Evolutionary conservation across 2,113 vertebrate genomes (phyloP).

Genomic region (Salminus brasiliensis): DNA sequence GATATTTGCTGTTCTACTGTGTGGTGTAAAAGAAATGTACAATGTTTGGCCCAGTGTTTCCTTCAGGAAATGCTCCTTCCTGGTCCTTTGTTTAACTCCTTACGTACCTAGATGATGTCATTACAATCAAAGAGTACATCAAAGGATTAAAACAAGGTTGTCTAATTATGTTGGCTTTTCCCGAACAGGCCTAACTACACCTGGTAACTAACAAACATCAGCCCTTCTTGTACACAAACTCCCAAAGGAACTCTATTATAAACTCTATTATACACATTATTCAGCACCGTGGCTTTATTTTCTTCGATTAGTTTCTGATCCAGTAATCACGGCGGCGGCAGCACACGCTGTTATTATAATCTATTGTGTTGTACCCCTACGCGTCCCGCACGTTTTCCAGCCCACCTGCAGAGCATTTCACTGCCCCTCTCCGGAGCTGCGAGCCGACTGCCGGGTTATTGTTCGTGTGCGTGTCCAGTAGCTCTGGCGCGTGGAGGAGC

Average conservation of each 20-base stretch:
- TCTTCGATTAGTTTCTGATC: neutral
- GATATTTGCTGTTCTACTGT: too few species aligned
- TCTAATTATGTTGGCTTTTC: neutral
- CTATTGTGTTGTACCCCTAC: neutral
- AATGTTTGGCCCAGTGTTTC: too few species aligned
- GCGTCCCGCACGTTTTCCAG: too few species aligned
- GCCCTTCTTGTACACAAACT: too few species aligned
- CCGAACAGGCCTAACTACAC: too few species aligned
- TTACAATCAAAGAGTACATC: neutral
- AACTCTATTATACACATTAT: neutral
- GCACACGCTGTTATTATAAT: neutral
- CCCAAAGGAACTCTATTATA: neutral
- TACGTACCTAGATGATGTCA: neutral
- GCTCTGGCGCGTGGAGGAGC: neutral
- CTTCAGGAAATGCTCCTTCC: too few species aligned
- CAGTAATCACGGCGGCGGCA: neutral
- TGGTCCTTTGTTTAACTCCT: too few species aligned
- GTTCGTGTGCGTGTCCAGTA: slow-evolving; percentile 43
- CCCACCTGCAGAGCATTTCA: slow-evolving; percentile 27
- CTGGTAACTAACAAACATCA: too few species aligned
- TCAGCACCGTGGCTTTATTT: too few species aligned
- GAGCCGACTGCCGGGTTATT: neutral
- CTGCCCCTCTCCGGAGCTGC: neutral
- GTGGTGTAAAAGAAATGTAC: too few species aligned
- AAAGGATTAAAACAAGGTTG: too few species aligned